Percentiles rank a stretch among this genome's conserved stretches.
These are phyloP conservation scores for Tragelaphus strepsiceros DNA, from an alignment of 2,113 vertebrate species.

Conservation along the genomic window DNA sequence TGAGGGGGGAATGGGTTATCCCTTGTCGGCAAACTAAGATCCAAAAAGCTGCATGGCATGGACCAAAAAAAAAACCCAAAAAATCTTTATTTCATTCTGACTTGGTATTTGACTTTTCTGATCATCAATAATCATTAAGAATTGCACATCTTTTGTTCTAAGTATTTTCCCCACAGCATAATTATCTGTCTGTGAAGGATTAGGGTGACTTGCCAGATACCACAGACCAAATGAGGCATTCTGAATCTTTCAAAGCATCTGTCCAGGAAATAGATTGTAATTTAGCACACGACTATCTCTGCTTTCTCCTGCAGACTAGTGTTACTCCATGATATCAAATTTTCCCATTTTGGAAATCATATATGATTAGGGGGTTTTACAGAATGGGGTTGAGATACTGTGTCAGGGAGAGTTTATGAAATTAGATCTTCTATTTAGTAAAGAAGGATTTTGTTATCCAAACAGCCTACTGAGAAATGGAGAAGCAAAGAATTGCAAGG, in stretches of 20 bases:
- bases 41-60: background rate
- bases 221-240: no score
- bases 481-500: background rate
- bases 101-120: background rate
- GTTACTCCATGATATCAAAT: background rate
- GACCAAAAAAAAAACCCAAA: background rate
- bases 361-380: background rate
- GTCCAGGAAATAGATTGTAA: background rate
- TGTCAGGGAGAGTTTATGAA: background rate
- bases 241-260: background rate
- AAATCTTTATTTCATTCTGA: background rate
- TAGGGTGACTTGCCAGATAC: background rate
- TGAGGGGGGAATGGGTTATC: background rate
- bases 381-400: background rate
- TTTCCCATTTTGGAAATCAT: slow-evolving; percentile 1
- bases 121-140: background rate
- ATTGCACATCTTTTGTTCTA: background rate
- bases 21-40: background rate
- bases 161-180: background rate
- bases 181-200: background rate
- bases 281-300: background rate
- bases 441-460: background rate
- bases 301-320: background rate
- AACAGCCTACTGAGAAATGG: background rate
- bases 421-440: background rate